phyloP scores from a whole-genome alignment of 2,113 vertebrate species.

The Ictalurus furcatus region DNA sequence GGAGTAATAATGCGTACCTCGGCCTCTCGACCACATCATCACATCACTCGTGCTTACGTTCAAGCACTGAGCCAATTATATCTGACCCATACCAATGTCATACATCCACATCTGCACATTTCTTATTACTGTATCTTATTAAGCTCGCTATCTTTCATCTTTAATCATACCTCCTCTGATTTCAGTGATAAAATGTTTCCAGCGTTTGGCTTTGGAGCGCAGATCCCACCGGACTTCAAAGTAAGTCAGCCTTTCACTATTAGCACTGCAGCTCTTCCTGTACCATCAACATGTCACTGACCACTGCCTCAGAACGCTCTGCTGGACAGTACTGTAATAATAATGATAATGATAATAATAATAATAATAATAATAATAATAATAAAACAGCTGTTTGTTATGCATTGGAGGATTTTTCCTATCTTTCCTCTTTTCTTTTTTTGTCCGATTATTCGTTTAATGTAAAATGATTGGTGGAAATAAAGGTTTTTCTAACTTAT shows the following conservation, averaged over 20 bases:
- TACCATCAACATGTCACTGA: not conserved
- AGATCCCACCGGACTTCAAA: constrained; percentile 98
- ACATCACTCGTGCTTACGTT: not conserved
- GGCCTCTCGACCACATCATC: not conserved
- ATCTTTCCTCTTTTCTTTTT: too few species aligned
- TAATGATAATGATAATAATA: too few species aligned
- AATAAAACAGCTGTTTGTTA: not conserved
- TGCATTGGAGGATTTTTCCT: too few species aligned
- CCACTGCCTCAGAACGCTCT: not conserved
- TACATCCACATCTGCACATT: constrained; percentile 6
- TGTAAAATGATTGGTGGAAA: too few species aligned
- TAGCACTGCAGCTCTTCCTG: not conserved
- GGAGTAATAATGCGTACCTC: constrained; percentile 14
- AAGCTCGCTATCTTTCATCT: constrained; percentile 43
- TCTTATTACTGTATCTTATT: constrained; percentile 38
- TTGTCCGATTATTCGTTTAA: too few species aligned
- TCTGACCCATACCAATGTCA: constrained; percentile 33
- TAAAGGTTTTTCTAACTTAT: too few species aligned
- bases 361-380: not conserved
- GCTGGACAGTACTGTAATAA: not conserved
- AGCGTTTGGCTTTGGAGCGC: constrained; percentile 95
- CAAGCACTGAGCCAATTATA: constrained; percentile 40
- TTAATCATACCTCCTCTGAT: constrained; percentile 65
- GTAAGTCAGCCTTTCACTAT: constrained; percentile 66
- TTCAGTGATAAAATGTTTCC: constrained; percentile 99